phyloP scores from a whole-genome alignment of 2,797 vertebrate genomes.

The Gambelia wislizenii region DNA sequence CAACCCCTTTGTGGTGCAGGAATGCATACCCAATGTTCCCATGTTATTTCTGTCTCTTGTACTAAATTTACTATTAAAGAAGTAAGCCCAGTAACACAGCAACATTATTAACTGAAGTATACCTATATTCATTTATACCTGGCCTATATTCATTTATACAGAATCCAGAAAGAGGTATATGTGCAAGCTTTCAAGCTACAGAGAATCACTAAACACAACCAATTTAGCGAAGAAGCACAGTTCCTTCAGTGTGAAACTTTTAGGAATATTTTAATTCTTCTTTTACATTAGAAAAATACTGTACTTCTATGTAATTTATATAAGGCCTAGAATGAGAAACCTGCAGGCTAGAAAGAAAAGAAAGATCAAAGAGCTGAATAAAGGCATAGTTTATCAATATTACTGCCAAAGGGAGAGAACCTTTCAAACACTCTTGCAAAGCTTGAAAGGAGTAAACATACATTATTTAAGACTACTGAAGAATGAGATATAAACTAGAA shows the following conservation, averaged over 20 bases:
- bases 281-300: constrained; percentile 19
- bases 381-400: constrained; percentile 33
- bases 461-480: constrained; percentile 49
- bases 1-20: too few relatives aligned
- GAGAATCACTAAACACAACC: neutral
- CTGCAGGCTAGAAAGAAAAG: constrained; percentile 8
- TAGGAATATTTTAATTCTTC: constrained; percentile 33
- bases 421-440: constrained; percentile 26
- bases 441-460: constrained; percentile 33
- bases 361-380: constrained; percentile 41
- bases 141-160: too few relatives aligned
- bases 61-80: too few relatives aligned
- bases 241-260: neutral
- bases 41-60: too few relatives aligned
- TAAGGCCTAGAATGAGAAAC: constrained; percentile 37
- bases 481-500: constrained; percentile 43
- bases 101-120: too few relatives aligned
- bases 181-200: neutral
- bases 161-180: too few relatives aligned
- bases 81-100: too few relatives aligned
- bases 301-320: constrained; percentile 25
- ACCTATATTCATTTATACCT: too few relatives aligned
- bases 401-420: constrained; percentile 32
- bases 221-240: neutral
- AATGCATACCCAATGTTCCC: too few relatives aligned